Conservation (phyloP, 2,797 vertebrate species). For the Malacoraja senta region DNA sequence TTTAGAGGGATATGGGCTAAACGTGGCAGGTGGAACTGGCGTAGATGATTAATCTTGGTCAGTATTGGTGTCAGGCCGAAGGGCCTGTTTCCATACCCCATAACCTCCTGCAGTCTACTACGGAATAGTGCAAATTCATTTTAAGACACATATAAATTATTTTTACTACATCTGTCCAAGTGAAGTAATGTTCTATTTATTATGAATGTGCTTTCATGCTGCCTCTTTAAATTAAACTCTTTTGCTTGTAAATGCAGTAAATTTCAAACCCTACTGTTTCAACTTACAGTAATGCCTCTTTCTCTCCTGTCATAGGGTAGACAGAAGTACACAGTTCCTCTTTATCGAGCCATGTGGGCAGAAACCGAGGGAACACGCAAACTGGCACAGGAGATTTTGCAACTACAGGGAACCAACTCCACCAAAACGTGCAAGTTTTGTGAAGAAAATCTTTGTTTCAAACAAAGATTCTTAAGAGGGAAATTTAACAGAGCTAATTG, state of each 20-base stretch:
- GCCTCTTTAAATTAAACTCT: neutral
- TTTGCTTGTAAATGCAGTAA: neutral
- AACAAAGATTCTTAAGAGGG: neutral
- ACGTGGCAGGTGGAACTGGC: too few relatives aligned
- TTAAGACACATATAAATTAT: neutral
- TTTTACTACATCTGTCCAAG: neutral
- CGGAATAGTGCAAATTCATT: neutral
- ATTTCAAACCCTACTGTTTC: too few relatives aligned
- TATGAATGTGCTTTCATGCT: neutral
- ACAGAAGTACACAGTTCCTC: conserved; percentile 73
- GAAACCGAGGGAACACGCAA: conserved; percentile 54
- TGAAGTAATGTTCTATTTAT: neutral
- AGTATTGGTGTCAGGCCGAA: too few relatives aligned
- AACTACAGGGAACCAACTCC: conserved; percentile 60
- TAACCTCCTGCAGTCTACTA: neutral
- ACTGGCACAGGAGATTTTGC: conserved; percentile 61
- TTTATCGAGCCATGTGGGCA: conserved; percentile 64
- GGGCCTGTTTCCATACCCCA: too few relatives aligned
- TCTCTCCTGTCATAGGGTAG: conserved; percentile 58
- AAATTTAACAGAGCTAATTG: neutral
- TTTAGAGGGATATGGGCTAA: too few relatives aligned
- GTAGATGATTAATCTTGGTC: too few relatives aligned
- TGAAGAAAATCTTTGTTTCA: conserved; percentile 63
- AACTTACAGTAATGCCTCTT: neutral
- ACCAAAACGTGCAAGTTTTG: conserved; percentile 60